Evolutionary conservation across 2,797 vertebrate species (phyloP).

Genomic region (Anableps anableps): DNA sequence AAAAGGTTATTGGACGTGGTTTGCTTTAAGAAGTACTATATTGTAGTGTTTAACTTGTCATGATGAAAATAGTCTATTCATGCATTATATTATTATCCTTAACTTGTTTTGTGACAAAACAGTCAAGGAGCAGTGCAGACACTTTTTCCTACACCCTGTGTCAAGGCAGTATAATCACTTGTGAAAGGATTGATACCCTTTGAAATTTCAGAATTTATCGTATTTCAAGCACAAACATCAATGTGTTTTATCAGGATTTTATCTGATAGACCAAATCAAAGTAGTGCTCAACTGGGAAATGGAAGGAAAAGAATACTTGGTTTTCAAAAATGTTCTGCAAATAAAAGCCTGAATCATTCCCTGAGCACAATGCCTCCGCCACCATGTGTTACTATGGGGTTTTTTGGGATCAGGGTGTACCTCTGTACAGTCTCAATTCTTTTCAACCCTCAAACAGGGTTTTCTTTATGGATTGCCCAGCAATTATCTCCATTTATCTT

Average conservation of each 20-base stretch:
- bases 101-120: background rate
- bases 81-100: background rate
- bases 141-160: background rate
- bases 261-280: background rate
- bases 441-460: background rate
- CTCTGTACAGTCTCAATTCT: background rate
- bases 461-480: background rate
- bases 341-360: no score
- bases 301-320: background rate
- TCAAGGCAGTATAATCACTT: background rate
- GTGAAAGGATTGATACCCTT: background rate
- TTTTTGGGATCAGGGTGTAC: background rate
- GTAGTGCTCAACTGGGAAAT: background rate
- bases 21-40: background rate
- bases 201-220: background rate
- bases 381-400: background rate
- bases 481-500: background rate
- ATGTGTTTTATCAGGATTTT: background rate
- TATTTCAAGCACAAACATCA: background rate
- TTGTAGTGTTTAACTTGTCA: background rate
- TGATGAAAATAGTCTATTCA: background rate
- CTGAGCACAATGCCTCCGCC: background rate
- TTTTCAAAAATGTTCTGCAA: background rate
- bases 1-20: conserved; percentile 85
- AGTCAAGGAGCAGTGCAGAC: background rate